These are phyloP conservation scores for Protaetia brevitarsis DNA, from an alignment of 1,140 invertebrate genomes.

Conservation along the genomic window DNA sequence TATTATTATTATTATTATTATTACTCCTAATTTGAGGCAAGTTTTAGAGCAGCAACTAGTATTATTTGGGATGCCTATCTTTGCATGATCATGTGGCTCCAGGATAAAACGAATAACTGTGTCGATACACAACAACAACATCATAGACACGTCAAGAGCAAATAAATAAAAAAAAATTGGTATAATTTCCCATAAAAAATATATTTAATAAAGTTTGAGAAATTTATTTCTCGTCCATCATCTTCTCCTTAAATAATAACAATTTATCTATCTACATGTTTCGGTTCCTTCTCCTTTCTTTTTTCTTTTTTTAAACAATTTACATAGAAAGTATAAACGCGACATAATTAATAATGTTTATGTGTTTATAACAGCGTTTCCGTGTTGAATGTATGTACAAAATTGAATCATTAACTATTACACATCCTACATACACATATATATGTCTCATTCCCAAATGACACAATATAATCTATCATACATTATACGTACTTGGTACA, in stretches of 20 bases:
- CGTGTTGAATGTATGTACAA: not conserved
- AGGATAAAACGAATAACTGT: no score
- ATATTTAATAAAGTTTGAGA: slow-evolving; percentile 9
- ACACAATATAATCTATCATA: no score
- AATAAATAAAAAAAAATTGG: not conserved
- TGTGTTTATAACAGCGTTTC: no score
- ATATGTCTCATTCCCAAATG: not conserved
- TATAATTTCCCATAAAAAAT: not conserved
- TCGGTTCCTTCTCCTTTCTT: not conserved
- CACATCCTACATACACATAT: not conserved
- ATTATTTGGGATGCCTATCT: no score
- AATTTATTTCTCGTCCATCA: not conserved
- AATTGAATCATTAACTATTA: not conserved
- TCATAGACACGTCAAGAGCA: not conserved
- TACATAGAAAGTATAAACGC: not conserved
- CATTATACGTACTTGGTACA: no score
- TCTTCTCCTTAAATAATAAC: not conserved
- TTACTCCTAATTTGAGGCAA: no score
- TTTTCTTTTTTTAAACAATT: not conserved
- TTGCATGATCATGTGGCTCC: no score
- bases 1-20: no score
- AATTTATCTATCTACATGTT: not conserved
- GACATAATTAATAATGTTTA: no score
- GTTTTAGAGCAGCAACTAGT: no score
- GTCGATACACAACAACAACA: no score